Evolutionary conservation across 2,888 invertebrate genomes (phyloP), one percentile per base, ranked within the genome.

Genomic region (Tillus elongatus): DNA sequence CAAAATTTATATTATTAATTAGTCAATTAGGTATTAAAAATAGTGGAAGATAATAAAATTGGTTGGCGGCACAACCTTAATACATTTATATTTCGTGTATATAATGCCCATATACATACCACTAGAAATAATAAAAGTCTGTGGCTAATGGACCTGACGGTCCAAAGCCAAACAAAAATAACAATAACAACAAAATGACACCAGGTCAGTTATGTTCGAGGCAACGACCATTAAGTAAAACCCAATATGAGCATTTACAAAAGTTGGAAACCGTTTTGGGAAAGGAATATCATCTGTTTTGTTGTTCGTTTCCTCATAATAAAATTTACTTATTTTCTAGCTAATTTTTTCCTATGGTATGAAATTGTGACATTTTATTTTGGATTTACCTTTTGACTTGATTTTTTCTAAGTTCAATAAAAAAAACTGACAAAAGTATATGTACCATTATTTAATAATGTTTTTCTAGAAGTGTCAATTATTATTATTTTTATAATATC

Each of bases 351-450:
- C n/a, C 6, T 19, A 19, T n/a, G 24, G n/a, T n/a, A 19, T 19
- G 24, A n/a, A 19, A 19, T n/a, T 19, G n/a, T n/a, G n/a, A n/a
- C n/a, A n/a, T 19, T 19, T 8, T 19, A 19, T 8, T 19, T 19
- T 8, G n/a, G n/a, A 19, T 6, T 19, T 19, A 19, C 24, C 6
- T 6, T 19, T 19, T 19, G n/a, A 19, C n/a, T 19, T 19, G 24
- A 8, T n/a, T n/a, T 19, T 8, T 19, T 19, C 6, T 19, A 19
- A 19, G 24, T 19, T 19, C 24, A 19, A 19, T 19, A 8, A 19
- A 19, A n/a, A n/a, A 19, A 19, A 19, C 24, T 19, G 24, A 19
- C 24, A 19, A 19, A 19, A 19, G n/a, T 19, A 19, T 19, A 19
- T 8, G 24, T 6, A n/a, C n/a, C n/a, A n/a, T 6, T 19, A n/a